These are phyloP conservation scores for Oscheius onirici DNA, from an alignment of 2,888 invertebrate species.

Conservation along the genomic window DNA sequence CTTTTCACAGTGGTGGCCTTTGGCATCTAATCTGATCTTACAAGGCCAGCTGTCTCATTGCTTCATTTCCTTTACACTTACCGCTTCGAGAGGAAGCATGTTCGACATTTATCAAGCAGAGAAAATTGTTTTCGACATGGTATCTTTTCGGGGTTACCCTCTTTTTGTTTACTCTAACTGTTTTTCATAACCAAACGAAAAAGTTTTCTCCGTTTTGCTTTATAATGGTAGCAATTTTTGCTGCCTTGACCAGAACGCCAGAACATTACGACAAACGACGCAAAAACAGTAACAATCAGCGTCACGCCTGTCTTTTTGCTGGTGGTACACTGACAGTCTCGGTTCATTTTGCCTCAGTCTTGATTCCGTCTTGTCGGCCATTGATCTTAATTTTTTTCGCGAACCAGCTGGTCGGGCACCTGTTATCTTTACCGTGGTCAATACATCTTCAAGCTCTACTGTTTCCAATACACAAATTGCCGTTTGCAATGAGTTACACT, in stretches of 20 bases:
- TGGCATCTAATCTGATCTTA: constrained; percentile 28
- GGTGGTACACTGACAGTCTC: constrained; percentile 15
- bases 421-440: not conserved
- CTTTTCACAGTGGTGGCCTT: constrained; percentile 4
- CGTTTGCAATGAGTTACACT: no score
- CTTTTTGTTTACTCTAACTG: no score
- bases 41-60: constrained; percentile 26
- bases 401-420: constrained; percentile 17
- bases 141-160: no score
- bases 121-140: no score
- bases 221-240: not conserved
- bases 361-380: not conserved
- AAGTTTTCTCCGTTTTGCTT: not conserved
- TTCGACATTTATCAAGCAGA: no score
- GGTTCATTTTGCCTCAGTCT: not conserved
- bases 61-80: constrained; percentile 23
- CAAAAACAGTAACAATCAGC: not conserved
- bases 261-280: constrained; percentile 19
- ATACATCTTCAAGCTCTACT: no score
- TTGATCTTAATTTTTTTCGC: constrained; percentile 9
- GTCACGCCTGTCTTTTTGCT: not conserved
- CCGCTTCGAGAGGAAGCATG: not conserved
- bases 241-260: not conserved
- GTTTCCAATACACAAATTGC: no score
- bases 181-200: not conserved